phyloP scores from a whole-genome alignment of 2,797 vertebrate species.

The Lacerta bilineata region DNA sequence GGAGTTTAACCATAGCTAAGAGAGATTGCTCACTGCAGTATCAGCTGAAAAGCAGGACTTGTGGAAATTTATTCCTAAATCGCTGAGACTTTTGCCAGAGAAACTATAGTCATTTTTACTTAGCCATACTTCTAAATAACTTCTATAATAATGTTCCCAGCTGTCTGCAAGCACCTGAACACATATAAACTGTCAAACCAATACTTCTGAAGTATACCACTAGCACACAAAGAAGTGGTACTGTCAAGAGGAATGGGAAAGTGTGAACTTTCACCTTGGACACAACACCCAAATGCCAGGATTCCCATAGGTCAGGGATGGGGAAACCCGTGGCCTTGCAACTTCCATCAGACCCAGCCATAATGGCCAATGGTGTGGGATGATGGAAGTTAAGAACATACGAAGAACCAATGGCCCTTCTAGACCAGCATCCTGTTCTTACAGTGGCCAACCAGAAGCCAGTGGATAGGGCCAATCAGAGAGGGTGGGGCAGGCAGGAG shows the following conservation, averaged over 20 bases:
- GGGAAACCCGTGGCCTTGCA: background rate
- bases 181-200: background rate
- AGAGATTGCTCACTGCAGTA: rapidly evolving
- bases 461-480: too few relatives aligned
- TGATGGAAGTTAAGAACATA: background rate
- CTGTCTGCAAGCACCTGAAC: background rate
- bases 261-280: background rate
- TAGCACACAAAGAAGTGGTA: background rate
- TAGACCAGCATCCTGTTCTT: too few relatives aligned
- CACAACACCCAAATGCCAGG: background rate
- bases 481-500: too few relatives aligned
- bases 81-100: background rate
- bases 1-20: background rate
- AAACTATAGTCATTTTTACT: background rate
- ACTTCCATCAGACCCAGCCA: too few relatives aligned
- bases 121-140: background rate
- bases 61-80: conserved; percentile 2
- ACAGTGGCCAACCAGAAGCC: too few relatives aligned
- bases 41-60: conserved; percentile 29
- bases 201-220: background rate
- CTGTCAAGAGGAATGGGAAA: background rate
- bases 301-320: background rate
- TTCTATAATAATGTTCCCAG: background rate
- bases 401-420: too few relatives aligned
- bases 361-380: background rate